These are phyloP conservation scores for Punctoribates punctum DNA, from an alignment of 2,888 invertebrate species.

Conservation along the genomic window DNA sequence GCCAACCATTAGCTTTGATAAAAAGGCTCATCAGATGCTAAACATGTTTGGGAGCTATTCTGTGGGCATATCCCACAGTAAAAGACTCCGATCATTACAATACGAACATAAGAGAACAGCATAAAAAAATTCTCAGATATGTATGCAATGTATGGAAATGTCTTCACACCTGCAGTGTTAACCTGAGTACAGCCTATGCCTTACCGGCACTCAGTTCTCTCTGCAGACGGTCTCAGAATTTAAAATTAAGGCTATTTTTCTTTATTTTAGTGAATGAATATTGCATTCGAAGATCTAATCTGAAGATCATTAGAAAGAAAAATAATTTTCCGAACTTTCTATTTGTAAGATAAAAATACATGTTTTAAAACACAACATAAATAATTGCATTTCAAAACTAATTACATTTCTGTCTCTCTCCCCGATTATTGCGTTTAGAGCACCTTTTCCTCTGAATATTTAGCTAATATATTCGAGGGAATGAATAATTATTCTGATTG, in stretches of 20 bases:
- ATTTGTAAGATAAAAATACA: background rate
- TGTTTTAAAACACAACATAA: background rate
- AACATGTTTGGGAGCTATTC: constrained; percentile 9
- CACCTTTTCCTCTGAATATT: background rate
- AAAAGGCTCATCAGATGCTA: constrained; percentile 5
- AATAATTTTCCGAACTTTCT: background rate
- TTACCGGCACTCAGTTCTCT: too few species aligned
- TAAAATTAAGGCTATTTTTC: background rate
- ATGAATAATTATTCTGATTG: background rate
- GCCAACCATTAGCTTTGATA: constrained; percentile 21
- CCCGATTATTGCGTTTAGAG: background rate
- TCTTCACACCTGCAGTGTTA: constrained; percentile 28
- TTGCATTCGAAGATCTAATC: background rate
- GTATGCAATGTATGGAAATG: background rate
- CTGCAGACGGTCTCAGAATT: background rate
- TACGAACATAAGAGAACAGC: background rate
- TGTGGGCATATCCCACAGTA: background rate
- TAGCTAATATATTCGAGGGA: background rate
- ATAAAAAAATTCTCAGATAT: background rate
- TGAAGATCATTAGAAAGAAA: background rate
- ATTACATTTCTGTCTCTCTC: background rate
- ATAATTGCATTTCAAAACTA: background rate
- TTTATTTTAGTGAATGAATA: background rate
- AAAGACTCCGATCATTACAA: background rate
- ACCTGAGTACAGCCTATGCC: background rate